Conservation (phyloP, 2,113 vertebrate species). For the Anarrhichthys ocellatus region DNA sequence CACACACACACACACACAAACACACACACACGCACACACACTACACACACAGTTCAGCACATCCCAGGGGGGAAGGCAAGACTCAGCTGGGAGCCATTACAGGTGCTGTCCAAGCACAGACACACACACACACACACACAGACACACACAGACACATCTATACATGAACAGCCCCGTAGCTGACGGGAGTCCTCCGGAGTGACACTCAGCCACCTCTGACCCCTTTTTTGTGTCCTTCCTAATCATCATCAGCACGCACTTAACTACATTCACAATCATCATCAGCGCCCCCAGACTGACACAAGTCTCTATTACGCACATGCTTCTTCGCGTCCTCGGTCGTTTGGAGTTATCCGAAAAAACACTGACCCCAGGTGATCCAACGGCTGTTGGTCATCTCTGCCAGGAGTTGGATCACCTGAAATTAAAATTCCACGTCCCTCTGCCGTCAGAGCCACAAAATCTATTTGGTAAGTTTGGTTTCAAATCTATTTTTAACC, state of each 20-base stretch:
- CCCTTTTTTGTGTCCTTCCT: constrained; percentile 75
- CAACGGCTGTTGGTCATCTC: constrained; percentile 78
- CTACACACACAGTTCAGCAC: constrained; percentile 23
- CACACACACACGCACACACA: constrained; percentile 49
- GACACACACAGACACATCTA: constrained; percentile 47
- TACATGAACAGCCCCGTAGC: constrained; percentile 38
- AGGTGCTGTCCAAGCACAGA: constrained; percentile 71
- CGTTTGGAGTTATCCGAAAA: neutral
- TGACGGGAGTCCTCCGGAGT: constrained; percentile 60
- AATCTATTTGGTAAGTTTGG: constrained; percentile 33
- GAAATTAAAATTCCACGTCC: constrained; percentile 47
- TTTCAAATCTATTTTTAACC: constrained; percentile 46
- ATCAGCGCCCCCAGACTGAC: constrained; percentile 69
- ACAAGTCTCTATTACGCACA: constrained; percentile 58
- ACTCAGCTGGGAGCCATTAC: constrained; percentile 87
- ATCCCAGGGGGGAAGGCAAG: constrained; percentile 25
- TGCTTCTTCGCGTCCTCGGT: constrained; percentile 30
- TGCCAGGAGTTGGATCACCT: constrained; percentile 51
- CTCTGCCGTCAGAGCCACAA: constrained; percentile 37
- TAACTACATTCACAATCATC: constrained; percentile 75
- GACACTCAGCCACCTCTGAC: constrained; percentile 77
- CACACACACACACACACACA: constrained; percentile 34
- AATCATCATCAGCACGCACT: constrained; percentile 83
- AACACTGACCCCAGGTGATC: constrained; percentile 51
- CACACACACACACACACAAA: constrained; percentile 55